phyloP scores from a whole-genome alignment of 2,797 vertebrate species.

The Erpetoichthys calabaricus region DNA sequence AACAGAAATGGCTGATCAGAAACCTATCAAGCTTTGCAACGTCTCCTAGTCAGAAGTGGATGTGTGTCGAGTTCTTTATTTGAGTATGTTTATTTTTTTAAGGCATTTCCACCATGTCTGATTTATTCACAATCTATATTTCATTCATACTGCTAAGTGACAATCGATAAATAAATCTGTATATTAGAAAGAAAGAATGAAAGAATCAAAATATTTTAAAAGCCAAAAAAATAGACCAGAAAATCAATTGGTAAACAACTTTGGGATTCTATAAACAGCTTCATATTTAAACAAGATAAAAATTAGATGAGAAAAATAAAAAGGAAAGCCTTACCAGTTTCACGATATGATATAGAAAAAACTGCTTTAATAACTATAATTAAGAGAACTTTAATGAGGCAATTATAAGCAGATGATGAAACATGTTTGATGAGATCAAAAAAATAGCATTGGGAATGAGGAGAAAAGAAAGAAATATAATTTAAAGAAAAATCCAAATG shows the following conservation, averaged over 20 bases:
- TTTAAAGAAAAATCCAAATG: constrained; percentile 14
- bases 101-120: too few relatives aligned
- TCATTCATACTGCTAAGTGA: too few relatives aligned
- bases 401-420: constrained; percentile 56
- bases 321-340: constrained; percentile 15
- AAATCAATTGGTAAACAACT: constrained; percentile 21
- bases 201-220: too few relatives aligned
- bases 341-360: constrained; percentile 38
- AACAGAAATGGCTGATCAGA: too few relatives aligned
- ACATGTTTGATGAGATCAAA: constrained; percentile 43
- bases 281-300: neutral
- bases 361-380: constrained; percentile 51
- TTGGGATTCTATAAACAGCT: neutral
- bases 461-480: constrained; percentile 4
- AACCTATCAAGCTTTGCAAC: too few relatives aligned
- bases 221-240: neutral
- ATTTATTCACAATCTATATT: too few relatives aligned
- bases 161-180: too few relatives aligned
- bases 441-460: constrained; percentile 26
- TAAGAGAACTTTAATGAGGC: constrained; percentile 52
- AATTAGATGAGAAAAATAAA: constrained; percentile 4
- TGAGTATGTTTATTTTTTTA: too few relatives aligned
- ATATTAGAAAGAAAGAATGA: too few relatives aligned
- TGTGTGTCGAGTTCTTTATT: too few relatives aligned
- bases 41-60: too few relatives aligned